Evolutionary conservation across 64 coral and sea anemone genomes (phyloP), one percentile per base, ranked within the genome.

Genomic region (Montipora capricornis): DNA sequence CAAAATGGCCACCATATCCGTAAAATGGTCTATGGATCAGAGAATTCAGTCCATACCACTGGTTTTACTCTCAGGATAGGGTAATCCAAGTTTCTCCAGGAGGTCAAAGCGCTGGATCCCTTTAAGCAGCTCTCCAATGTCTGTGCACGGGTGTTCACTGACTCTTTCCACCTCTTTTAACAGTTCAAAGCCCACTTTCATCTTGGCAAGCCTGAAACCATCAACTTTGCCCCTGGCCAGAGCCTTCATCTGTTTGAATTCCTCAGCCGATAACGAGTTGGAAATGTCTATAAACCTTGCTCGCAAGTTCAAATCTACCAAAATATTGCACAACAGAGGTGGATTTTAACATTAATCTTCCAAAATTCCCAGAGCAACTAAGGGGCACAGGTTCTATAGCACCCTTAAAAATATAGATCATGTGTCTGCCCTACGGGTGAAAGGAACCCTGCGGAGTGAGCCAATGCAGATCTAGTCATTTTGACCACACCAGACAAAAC

Each of bases 61-160:
- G 52, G 3, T 68, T 84, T 47, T 44, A 71, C 45, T 7, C 6
- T 8, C 19, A 47, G 5, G 61, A 17, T 46, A 68, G 20, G 61
- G 61, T 3, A 51, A 2, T 71, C 45, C 45, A 70, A 86, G 82
- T 73, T 86, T 86, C 44, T 86, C 64, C 47, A 86, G 2, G 20
- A 86, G 82, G 49, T 86, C 82, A 86, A 69, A 52, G 7, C 82
- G 82, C 16, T 73, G 44, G 47, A 86, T 86, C 49, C 82, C 47
- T 71, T 12, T 7, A 47, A 86, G 82, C 3, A 86, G 82, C 16
- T 86, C 3, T 11, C 0, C 47, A 13, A 86, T 68, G 49, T 49
- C 67, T 15, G 62, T 20, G 8, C 14, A 51, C 1, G 82, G 67
- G 14, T 70, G 20, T 24, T 24, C 17, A 2, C 82, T 59, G 22